Evolutionary conservation across 2,888 invertebrate genomes (phyloP), one percentile per base, ranked within the genome.

Genomic region (Hirtodrosophila trivittata): DNA sequence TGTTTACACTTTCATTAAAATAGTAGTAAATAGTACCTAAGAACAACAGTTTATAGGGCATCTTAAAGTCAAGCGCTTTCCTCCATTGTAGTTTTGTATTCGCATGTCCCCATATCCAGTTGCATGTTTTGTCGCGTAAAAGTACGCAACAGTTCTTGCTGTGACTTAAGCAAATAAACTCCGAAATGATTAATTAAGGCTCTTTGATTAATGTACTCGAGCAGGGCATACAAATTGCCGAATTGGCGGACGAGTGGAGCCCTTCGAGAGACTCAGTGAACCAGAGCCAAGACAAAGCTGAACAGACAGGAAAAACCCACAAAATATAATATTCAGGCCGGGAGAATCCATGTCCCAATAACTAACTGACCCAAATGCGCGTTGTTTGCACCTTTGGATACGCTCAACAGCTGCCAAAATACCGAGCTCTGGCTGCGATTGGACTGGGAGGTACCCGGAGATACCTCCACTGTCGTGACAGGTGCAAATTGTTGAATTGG

Each of bases 401-500:
- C 18, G 39, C 54, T 47, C 54, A 59, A 67, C 69, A 66, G 55
- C 71, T 58, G 71, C 45, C 50, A 54, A 69, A 70, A 69, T 49
- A 70, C 46, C n/a, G n/a, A n/a, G n/a, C n/a, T n/a, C n/a, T n/a
- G n/a, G n/a, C n/a, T n/a, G n/a, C n/a, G n/a, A n/a, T n/a, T n/a
- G n/a, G n/a, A n/a, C n/a, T n/a, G n/a, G n/a, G n/a, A n/a, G n/a
- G n/a, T n/a, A n/a, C n/a, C n/a, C n/a, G n/a, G n/a, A n/a, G n/a
- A n/a, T n/a, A n/a, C n/a, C n/a, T n/a, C n/a, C n/a, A n/a, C n/a
- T n/a, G n/a, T n/a, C n/a, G 77, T 77, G 77, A 66, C 75, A 75
- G 75, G 75, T 75, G 75, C 74, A 77, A 75, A 77, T 74, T 75
- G 75, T 77, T 77, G 68, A 77, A 65, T 68, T 68, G 62, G 65